A percentile compares a stretch with the other conserved stretches of the same genome.
Evolutionary conservation across 2,113 vertebrate species (phyloP).

Genomic region (Gavialis gangeticus): DNA sequence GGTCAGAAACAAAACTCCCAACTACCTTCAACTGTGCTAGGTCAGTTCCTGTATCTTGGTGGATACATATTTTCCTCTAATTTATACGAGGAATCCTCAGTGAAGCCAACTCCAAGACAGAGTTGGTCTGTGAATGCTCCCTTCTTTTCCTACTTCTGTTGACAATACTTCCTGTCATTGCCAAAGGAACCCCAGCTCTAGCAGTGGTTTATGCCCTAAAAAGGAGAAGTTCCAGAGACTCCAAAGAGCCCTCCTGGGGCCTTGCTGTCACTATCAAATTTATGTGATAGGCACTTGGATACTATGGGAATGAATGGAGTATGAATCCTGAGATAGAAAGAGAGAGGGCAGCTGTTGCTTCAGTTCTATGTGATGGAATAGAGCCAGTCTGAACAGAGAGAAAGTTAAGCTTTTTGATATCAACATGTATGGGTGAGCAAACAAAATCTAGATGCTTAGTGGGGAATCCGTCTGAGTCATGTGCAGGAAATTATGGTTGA

Average conservation of each 20-base stretch:
- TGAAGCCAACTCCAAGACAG: not conserved
- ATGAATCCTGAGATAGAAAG: not conserved
- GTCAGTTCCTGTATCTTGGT: not conserved
- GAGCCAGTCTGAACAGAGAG: not conserved
- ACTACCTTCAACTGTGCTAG: not conserved
- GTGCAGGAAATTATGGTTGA: not conserved
- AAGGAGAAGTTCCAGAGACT: not conserved
- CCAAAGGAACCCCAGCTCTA: not conserved
- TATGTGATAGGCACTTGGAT: not conserved
- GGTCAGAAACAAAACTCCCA: not conserved
- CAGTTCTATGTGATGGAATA: not conserved
- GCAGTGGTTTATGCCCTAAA: not conserved
- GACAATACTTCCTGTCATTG: not conserved
- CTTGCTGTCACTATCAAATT: not conserved
- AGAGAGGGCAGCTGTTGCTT: not conserved
- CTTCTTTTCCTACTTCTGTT: not conserved
- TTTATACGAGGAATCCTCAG: not conserved
- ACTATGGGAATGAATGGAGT: not conserved
- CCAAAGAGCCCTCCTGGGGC: not conserved
- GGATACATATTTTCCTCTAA: not conserved
- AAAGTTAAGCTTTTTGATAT: not conserved
- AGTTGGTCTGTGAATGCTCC: not conserved
- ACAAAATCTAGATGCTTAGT: not conserved
- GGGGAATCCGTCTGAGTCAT: slow-evolving; percentile 8
- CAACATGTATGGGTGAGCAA: not conserved